Evolutionary conservation across 2,888 invertebrate species (phyloP).

Genomic region (Apodemia zela): DNA sequence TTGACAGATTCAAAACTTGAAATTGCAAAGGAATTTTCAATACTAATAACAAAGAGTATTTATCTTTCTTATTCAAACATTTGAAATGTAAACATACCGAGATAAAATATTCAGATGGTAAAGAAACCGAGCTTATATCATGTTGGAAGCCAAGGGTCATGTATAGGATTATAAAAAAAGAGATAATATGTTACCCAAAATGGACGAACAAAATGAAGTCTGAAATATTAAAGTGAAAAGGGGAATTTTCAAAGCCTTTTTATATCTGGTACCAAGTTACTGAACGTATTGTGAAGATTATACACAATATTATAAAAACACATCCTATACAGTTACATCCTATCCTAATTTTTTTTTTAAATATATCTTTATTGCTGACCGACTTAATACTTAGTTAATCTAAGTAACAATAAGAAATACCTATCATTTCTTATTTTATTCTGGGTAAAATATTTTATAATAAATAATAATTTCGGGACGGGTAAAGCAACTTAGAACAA

Average conservation of each 20-base stretch:
- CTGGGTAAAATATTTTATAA: too few relatives aligned
- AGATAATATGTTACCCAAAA: background rate
- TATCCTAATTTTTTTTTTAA: too few relatives aligned
- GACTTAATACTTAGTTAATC: too few relatives aligned
- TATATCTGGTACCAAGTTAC: background rate
- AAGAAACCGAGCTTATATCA: conserved; percentile 5
- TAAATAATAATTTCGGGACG: too few relatives aligned
- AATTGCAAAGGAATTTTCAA: background rate
- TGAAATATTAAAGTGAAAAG: conserved; percentile 1
- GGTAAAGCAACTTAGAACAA: too few relatives aligned
- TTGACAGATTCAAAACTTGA: background rate
- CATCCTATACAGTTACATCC: too few relatives aligned
- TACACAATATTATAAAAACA: too few relatives aligned
- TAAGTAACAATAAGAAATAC: too few relatives aligned
- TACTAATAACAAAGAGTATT: conserved; percentile 2
- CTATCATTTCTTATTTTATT: too few relatives aligned
- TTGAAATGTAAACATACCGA: background rate
- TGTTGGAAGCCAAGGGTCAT: conserved; percentile 4
- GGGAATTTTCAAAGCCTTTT: background rate
- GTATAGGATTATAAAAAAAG: conserved; percentile 5
- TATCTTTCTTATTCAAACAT: background rate
- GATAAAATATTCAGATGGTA: conserved; percentile 10
- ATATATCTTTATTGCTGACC: too few relatives aligned
- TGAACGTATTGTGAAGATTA: background rate
- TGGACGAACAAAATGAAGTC: background rate